Base-by-base conservation (phyloP, 1,140 invertebrate species). In the Rhynchophorus ferrugineus region DNA sequence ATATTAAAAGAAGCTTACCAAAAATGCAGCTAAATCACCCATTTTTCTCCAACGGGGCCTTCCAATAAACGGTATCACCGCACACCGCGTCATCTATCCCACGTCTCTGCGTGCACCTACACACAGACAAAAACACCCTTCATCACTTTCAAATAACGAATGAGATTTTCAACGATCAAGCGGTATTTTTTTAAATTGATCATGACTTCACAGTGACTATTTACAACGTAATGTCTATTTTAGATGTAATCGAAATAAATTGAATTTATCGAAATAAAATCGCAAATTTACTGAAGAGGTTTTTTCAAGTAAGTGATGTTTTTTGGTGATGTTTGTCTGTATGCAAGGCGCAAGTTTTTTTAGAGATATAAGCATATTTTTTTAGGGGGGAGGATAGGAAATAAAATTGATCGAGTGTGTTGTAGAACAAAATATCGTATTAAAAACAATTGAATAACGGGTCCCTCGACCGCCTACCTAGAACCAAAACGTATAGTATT, bases 271-370 rank as follows among this genome's bases (percentile, higher is more conserved):
- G n/a, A n/a, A 18, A 18, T 5, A 41, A 41, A 17, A 17, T 41
- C n/a, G 38, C 38, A 41, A 19, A 17, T 41, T 41, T 43, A n/a
- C 8, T 24, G n/a, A 20, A 20, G 29, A 20, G 58, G n/a, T 13
- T n/a, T 35, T 57, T 54, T 56, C 61, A 57, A 57, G 60, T 56
- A 61, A 59, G 64, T 66, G 63, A 69, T 67, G 42, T 44, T 44
- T 36, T 46, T 49, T 49, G 36, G 41, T 44, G 41, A 60, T 64
- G 66, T 63, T 69, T 69, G 67, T 69, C 67, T 69, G 67, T 69
- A 67, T 69, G 67, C 67, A 67, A 64, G 66, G 60, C 64, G 62
- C 63, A 50, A 21, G 60, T n/a, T 61, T 55, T 47, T 48, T 48
- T 17, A 22, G 22, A 16, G 24, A 24, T 14, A 35, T 53, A 35